Base-by-base conservation (phyloP, 2,113 vertebrate species). In the Cochlearius cochlearius region DNA sequence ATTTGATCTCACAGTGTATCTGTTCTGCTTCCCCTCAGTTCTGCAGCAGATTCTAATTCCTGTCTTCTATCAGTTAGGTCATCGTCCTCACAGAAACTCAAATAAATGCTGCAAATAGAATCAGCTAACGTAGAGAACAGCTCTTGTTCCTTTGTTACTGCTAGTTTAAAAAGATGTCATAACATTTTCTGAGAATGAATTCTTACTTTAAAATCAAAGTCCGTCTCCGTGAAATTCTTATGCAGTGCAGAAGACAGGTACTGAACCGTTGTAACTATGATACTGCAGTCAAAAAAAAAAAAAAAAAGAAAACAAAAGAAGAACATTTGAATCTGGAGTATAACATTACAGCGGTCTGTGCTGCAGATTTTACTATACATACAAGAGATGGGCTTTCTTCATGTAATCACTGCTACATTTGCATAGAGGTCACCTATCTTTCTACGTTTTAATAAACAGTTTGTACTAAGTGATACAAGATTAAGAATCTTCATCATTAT, bases 121-220 rank as follows among this genome's bases (percentile, higher is more conserved):
- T 86, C 92, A 84, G 45, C 43, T 83, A 43, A n/a, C 5, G 10
- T 7, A 73, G 63, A 62, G 27, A 83, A 41, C 8, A 90, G 75
- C 23, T 69, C 36, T 62, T 80, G 50, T 38, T 86, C 71, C 45
- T 74, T 58, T 26, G 15, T 39, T 94, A 62, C 72, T 80, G 69
- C 25, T 52, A 30, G 29, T 50, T 81, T 86, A 62, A 62, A 75
- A 92, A 68, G 56, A 94, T 66, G 32, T 18, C 63, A n/a, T 49
- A 50, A 86, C 11, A 32, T 45, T 90, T 89, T 85, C 39, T 81
- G 60, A 75, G 59, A 36, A 73, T 75, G 91, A 84, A 50, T 94
- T 96, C 97, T 53, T 96, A 99, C 99, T 99, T 99, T 99, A 91
- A 99, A 99, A 98, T 99, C 99, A 91, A 99, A 99, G 93, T 99